Evolutionary conservation across 2,797 vertebrate species (phyloP), one percentile per base, ranked within the genome.

Genomic region (Squalus acanthias): DNA sequence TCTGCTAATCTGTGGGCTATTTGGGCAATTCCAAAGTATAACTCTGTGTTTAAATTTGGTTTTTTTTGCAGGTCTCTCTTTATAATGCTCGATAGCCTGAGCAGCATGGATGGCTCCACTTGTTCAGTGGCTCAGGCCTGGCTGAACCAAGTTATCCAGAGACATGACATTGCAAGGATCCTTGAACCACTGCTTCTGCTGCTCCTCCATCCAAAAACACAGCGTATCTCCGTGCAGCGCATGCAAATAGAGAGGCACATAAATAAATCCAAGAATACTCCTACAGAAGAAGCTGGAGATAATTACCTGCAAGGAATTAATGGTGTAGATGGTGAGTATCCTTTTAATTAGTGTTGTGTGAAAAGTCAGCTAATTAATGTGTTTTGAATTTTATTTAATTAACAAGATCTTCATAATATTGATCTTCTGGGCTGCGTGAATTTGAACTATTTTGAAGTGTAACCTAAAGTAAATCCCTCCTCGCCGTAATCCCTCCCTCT

Each of bases 51-150:
- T 96, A 96, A 97, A 1, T 53, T 96, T 96, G 6, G 53, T 57
- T 95, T 96, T 96, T 79, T 96, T 96, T 96, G 39, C 97, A 99
- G 99, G 97, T 99, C 99, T 97, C 98, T 99, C 1, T 99, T 99
- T 97, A 99, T 99, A 97, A 99, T 99, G 99, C 97, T 99, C 65
- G 99, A 99, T 97, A 99, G 99, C 97, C 98, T 99, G 96, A 99
- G 98, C 97, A 99, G 98, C 96, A 98, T 99, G 97, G 99, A 99
- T 97, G 98, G 99, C 24, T 99, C 99, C 26, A 99, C 98, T 0
- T 99, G 99, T 96, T 99, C 99, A 69, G 99, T 99, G 96, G 99
- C 99, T 96, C 99, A 99, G 97, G 99, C 99, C 93, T 99, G 99
- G 99, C 97, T 99, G 95, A 99, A 99, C 97, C 99, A 99, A 97